Base-by-base conservation (phyloP, 2,888 invertebrate genomes). In the Scrobipalpa atriplicella region DNA sequence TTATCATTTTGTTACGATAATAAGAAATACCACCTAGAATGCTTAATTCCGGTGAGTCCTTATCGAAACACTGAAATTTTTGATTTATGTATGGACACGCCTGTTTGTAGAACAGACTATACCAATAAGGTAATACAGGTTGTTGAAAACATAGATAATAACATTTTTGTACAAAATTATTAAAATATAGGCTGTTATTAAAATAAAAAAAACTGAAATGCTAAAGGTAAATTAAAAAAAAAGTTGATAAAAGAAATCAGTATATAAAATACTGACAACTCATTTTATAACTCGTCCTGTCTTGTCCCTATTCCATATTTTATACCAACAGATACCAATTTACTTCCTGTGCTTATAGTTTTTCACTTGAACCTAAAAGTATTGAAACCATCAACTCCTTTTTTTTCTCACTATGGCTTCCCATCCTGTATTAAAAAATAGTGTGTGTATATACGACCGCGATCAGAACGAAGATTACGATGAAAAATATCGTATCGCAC, bases 1-100 rank as follows among this genome's bases (percentile, higher is more conserved):
- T 87, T 84, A 89, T 91, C 89, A 89, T 90, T 83, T 86, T 83
- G 83, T 83, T 80, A 80, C 75, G 73, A 73, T 76, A 79, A 41
- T 77, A 72, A 78, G 74, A 76, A 80, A 75, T 74, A 69, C 78
- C 80, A 81, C 81, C 78, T 76, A 78, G 79, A 78, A 79, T 77
- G 73, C 76, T 79, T 79, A 80, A 82, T 84, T 81, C 80, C 78
- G 73, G 78, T 79, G 75, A 78, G 73, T 73, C 76, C 77, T 80
- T 85, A 83, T 86, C 84, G 78, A 74, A 58, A 72, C 74, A 73
- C 70, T 71, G 76, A 78, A 81, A 76, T 78, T 82, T 84, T 83
- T 87, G 86, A 88, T 88, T 86, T 83, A 87, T 88, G 85, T 74
- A 66, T 66, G 65, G 70, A 65, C 72, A 70, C 72, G 69, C 69